phyloP scores from a whole-genome alignment of 64 coral and sea anemone genomes.

The Stichodactyla helianthus region DNA sequence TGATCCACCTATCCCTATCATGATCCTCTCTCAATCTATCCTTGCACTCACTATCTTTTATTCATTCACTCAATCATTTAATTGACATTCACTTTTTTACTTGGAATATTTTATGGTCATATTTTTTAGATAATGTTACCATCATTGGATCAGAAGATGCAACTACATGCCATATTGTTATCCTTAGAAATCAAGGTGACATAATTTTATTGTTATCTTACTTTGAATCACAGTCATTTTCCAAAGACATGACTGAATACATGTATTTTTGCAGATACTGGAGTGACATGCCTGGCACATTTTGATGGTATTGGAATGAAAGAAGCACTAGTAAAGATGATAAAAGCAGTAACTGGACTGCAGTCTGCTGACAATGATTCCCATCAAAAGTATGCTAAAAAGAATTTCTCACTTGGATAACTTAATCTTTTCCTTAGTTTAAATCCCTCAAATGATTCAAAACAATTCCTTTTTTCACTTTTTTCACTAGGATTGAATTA shows the following conservation, averaged over 20 bases:
- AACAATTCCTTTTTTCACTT: constrained; percentile 4
- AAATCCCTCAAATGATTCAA: background rate
- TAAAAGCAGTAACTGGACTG: constrained; percentile 14
- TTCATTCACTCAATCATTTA: background rate
- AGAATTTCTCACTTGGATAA: background rate
- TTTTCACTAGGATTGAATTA: constrained; percentile 53
- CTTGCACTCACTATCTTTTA: background rate
- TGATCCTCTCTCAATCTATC: background rate
- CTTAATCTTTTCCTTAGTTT: background rate
- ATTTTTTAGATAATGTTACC: constrained; percentile 41
- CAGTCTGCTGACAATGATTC: background rate
- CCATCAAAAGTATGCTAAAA: background rate
- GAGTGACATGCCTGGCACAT: constrained; percentile 53
- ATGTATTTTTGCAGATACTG: constrained; percentile 33
- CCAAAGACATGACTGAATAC: background rate
- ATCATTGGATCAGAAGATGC: constrained; percentile 79
- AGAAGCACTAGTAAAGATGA: constrained; percentile 56
- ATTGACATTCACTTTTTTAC: background rate
- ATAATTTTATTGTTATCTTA: background rate
- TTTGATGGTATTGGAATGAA: constrained; percentile 47
- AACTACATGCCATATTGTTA: constrained; percentile 80
- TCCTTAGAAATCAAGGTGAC: constrained; percentile 57
- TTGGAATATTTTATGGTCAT: background rate
- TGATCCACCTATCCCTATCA: no score
- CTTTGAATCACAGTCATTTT: background rate